Base-by-base conservation (phyloP, 2,797 vertebrate species). In the Serranus cabrilla region DNA sequence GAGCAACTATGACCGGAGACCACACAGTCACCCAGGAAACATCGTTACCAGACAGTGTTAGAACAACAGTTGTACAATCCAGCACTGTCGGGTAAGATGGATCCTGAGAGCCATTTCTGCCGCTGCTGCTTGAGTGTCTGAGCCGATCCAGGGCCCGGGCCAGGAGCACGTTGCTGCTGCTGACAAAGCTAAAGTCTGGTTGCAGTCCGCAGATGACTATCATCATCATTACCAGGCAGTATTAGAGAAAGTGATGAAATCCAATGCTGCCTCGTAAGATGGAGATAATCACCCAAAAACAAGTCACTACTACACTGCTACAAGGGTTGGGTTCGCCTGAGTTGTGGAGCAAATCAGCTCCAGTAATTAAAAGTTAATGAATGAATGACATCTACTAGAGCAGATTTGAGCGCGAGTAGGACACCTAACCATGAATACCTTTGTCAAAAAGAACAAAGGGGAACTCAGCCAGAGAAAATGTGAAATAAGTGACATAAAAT, bases 11-110 rank as follows among this genome's bases (percentile, higher is more conserved):
- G 43, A 21, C 10, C 2, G 89, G 54, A 70, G 94, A 81, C 17
- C 56, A 89, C 69, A 83, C 92, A 94, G 91, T 93, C 95, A 73
- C 96, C 94, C 98, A 97, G 96, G 94, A 96, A 99, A 98, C 98
- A 99, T 99, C 98, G 98, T 99, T 99, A 99, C 98, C 98, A 99
- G 98, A 99, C 98, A 99, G 98, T 99, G 98, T 99, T 99, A 99
- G 98, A 99, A 96, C 94, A 93, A 91, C 89, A 95, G 83, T 91
- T 76, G 94, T 85, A 95, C 95, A 97, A 95, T 99, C 98, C 97
- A 99, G 96, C 98, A 99, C 98, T 99, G 97, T 94, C 95, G 89
- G 94, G 97, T 99, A 99, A 99, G 98, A 99, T 99, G 98, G 89
- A 95, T 97, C 97, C 96, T 96, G 96, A 94, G 95, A 93, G 96